Base-by-base conservation (phyloP, 2,113 vertebrate genomes). In the Mixornis gularis region DNA sequence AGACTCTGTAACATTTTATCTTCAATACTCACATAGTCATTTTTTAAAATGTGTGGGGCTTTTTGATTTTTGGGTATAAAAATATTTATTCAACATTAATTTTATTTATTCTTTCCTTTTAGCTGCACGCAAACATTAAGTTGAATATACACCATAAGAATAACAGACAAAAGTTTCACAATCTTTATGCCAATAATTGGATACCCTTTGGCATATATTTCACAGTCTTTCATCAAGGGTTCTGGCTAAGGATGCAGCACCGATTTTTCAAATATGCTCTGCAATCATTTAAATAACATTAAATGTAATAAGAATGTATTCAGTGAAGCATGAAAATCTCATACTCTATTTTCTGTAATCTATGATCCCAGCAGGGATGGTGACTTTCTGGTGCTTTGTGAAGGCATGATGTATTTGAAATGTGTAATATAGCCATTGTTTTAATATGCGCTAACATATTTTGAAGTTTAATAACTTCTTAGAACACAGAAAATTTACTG, bases 231-330 rank as follows among this genome's bases (percentile, higher is more conserved):
- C 66, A 72, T 79, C 68, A 94, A 65, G 41, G 3, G 6, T 43
- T 96, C 48, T 93, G 60, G 85, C 56, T 34, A 53, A 85, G 26
- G 56, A 90, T 79, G 58, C 41, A 87, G 17, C 36, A 80, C 34
- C 51, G 81, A 27, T 94, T 87, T 87, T 94, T 96, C 84, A 85
- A 93, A 77, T 90, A 55, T 12, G 30, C 9, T 79, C 38, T 32
- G 20, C 72, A 85, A 79, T 80, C 30, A 80, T 79, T 80, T 94
- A 94, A 94, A 73, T 94, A 90, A 91, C 77, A 95, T 82, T 92
- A 89, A 94, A 83, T 78, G 17, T 51, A 93, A 95, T 94, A 91
- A 94, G 95, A 96, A 94, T 84, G 8, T 91, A 83, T 93, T 93
- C 68, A 86, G 34, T 92, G 81, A 95, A 88, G 58, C 88, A 64